Base-by-base conservation (phyloP, 2,888 invertebrate genomes). In the Pemphredon lugubris region DNA sequence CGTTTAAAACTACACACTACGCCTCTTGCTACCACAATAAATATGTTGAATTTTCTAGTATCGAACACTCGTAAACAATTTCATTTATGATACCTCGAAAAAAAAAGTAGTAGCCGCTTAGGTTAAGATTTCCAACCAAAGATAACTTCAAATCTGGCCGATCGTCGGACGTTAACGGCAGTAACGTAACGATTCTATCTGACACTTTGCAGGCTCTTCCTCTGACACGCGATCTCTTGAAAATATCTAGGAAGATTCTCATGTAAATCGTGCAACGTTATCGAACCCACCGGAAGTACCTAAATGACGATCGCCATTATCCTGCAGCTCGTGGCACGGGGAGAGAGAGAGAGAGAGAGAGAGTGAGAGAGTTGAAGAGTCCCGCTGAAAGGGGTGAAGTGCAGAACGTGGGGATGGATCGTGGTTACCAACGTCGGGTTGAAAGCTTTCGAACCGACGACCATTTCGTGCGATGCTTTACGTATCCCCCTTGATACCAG, bases 281-380 rank as follows among this genome's bases (percentile, higher is more conserved):
- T 66, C 44, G 69, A 73, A 73, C 66, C n/a, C 58, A 59, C 55
- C 77, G 76, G 76, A 73, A 79, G 77, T 79, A 64, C 70, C 73
- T 78, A 78, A 79, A 78, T 77, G 80, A 77, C 80, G 77, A 79
- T 79, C 80, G 77, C 73, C 67, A 79, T 78, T 78, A 78, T 79
- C 77, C 73, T 45, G 66, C 57, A 58, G 74, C 14, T 53, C 13
- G 20, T 9, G 23, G 2, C n/a, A 2, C 13, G n/a, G 7, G 13
- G 42, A 6, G 7, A 18, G 2, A 6, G 34, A 20, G 32, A n/a
- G n/a, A n/a, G n/a, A n/a, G n/a, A n/a, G n/a, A n/a, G n/a, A n/a
- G n/a, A 18, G 2, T 3, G 34, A 20, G 32, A 6, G 2, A 59
- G 47, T 23, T 63, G 71, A 58, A 59, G 78, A 65, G 74, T 59